These are phyloP conservation scores for Anastatus disparis DNA, from an alignment of 1,140 invertebrate genomes.

Conservation along the genomic window DNA sequence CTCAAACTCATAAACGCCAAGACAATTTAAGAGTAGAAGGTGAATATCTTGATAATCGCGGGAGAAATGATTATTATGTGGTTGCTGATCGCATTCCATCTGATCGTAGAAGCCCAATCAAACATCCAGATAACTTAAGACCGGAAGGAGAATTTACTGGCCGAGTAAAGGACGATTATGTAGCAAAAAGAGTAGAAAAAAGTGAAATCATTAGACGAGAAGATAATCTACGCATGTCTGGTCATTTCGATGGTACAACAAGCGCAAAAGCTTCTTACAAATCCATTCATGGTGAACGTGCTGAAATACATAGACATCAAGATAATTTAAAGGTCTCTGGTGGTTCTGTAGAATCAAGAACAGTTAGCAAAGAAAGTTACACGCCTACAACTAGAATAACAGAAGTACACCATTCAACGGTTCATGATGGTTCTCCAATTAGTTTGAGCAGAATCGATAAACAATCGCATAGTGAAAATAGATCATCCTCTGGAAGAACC, in stretches of 20 bases:
- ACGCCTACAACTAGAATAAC: neutral
- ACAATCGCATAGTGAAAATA: constrained; percentile 52
- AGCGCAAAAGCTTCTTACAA: neutral
- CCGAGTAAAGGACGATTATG: constrained; percentile 54
- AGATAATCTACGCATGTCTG: constrained; percentile 1
- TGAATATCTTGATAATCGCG: constrained; percentile 61
- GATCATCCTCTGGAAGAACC: constrained; percentile 66
- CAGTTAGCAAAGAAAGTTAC: neutral
- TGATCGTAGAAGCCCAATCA: constrained; percentile 56
- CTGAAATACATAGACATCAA: constrained; percentile 68
- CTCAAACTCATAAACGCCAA: constrained; percentile 54
- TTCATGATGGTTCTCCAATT: constrained; percentile 37
- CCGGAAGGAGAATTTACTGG: constrained; percentile 64
- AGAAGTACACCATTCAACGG: neutral
- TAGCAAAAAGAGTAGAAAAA: neutral
- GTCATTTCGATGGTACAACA: neutral
- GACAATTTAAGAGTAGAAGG: constrained; percentile 59
- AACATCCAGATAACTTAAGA: constrained; percentile 63
- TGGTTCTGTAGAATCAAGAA: neutral
- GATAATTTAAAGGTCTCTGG: constrained; percentile 66
- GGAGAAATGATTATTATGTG: constrained; percentile 47
- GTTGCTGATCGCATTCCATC: constrained; percentile 50
- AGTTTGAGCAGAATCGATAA: constrained; percentile 64
- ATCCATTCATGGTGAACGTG: constrained; percentile 50
- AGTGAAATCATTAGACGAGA: neutral